Evolutionary conservation across 1,140 invertebrate species (phyloP).

Genomic region (Diploscapter pachys): DNA sequence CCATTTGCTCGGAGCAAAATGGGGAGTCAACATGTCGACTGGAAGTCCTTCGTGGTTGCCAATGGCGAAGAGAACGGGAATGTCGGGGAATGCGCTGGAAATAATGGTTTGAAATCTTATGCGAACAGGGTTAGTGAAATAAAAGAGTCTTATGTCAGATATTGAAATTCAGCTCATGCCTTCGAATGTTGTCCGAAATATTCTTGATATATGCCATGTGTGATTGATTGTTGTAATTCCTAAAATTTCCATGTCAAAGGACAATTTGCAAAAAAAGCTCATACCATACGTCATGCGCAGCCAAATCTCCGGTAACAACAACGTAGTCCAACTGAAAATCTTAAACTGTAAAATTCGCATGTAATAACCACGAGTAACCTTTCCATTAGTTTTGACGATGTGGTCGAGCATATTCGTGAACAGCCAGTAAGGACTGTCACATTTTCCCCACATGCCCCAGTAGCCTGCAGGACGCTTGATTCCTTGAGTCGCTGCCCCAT

Average conservation of each 20-base stretch:
- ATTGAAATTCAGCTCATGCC: background rate
- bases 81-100: constrained; percentile 34
- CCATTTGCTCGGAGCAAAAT: constrained; percentile 44
- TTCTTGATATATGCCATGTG: constrained; percentile 5
- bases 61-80: constrained; percentile 41
- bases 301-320: constrained; percentile 47
- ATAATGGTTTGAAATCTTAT: no score
- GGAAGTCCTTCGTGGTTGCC: constrained; percentile 49
- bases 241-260: background rate
- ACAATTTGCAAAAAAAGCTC: background rate
- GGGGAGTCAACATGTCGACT: constrained; percentile 43
- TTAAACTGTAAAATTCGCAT: background rate
- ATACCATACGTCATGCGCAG: constrained; percentile 40
- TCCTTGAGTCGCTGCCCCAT: background rate
- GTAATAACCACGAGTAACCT: no score
- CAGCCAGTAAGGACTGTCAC: constrained; percentile 49
- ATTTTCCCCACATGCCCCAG: constrained; percentile 42
- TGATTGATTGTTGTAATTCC: background rate
- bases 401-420: constrained; percentile 45
- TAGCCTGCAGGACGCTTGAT: constrained; percentile 34
- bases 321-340: constrained; percentile 45
- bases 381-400: constrained; percentile 10
- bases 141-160: no score
- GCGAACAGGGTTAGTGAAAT: no score
- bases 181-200: constrained; percentile 38